These are phyloP conservation scores for cattle (Bos taurus) DNA, from an alignment of 2,113 vertebrate genomes.

Conservation along the genomic window ARS-UCD2.0 NC_037345.1:10279501-10280000, in stretches of 20 bases:
- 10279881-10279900: too few relatives aligned
- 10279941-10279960: too few relatives aligned
- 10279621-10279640: not conserved
- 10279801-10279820: not conserved
- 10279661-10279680: fast-evolving
- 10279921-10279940: too few relatives aligned
- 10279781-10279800: not conserved
- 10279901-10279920: too few relatives aligned
- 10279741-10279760: fast-evolving
- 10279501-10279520: not conserved
- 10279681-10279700: not conserved
- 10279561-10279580: not conserved
- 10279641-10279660: not conserved
- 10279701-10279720: not conserved
- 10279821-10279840: not conserved
- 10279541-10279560: not conserved
- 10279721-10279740: not conserved
- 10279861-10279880: too few relatives aligned
- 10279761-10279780: fast-evolving
- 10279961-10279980: too few relatives aligned
- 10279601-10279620: fast-evolving
- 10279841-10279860: too few relatives aligned
- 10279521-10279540: not conserved
- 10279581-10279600: not conserved
- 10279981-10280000: too few relatives aligned